Percentiles rank a stretch among this genome's conserved stretches.
Evolutionary conservation across 2,888 invertebrate genomes (phyloP).

Genomic region (Hirtodrosophila cameraria): DNA sequence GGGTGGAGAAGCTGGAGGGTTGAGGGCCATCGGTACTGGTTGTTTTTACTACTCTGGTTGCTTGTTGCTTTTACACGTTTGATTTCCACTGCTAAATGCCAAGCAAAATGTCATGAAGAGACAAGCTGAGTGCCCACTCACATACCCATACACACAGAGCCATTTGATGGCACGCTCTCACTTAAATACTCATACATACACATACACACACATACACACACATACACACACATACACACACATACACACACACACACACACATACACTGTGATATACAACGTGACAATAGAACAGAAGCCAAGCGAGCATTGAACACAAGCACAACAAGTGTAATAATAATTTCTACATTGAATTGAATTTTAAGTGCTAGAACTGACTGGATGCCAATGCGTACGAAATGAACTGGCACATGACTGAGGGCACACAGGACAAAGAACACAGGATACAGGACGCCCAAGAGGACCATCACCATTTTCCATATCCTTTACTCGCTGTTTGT

Average conservation of each 20-base stretch:
- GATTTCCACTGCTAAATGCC: slow-evolving; percentile 76
- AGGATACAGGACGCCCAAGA: background rate
- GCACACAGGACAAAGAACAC: background rate
- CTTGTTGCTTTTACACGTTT: slow-evolving; percentile 72
- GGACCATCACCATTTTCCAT: slow-evolving; percentile 17
- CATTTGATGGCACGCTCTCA: too few species aligned
- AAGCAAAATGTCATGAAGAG: slow-evolving; percentile 67
- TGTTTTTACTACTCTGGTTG: slow-evolving; percentile 50
- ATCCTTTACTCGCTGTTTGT: slow-evolving; percentile 6
- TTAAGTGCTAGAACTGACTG: slow-evolving; percentile 57
- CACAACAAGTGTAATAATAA: slow-evolving; percentile 74
- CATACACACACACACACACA: background rate
- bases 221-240: slow-evolving; percentile 2
- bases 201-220: slow-evolving; percentile 3
- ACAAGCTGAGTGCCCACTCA: slow-evolving; percentile 61
- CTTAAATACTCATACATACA: too few species aligned
- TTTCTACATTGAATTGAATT: slow-evolving; percentile 72
- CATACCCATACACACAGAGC: background rate
- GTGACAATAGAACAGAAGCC: slow-evolving; percentile 43
- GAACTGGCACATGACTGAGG: slow-evolving; percentile 31
- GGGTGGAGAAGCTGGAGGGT: background rate
- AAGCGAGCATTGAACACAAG: slow-evolving; percentile 29
- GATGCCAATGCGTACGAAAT: slow-evolving; percentile 66
- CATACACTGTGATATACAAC: slow-evolving; percentile 8
- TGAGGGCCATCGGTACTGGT: background rate